Evolutionary conservation across 2,797 vertebrate genomes (phyloP).

Genomic region (Iguana delicatissima): DNA sequence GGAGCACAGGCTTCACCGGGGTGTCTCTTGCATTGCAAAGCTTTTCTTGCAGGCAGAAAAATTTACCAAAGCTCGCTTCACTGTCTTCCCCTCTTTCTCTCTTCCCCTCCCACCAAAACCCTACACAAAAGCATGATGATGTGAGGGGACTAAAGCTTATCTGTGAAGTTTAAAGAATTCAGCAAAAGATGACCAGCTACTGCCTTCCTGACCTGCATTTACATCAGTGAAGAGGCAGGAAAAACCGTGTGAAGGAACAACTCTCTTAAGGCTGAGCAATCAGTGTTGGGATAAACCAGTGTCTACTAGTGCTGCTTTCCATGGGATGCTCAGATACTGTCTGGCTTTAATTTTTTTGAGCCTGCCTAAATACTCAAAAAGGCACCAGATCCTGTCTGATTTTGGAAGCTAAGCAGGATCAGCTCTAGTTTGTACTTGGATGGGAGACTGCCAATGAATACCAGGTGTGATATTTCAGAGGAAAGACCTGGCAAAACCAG

Average conservation of each 20-base stretch:
- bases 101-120: not conserved
- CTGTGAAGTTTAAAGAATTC: not conserved
- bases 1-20: not conserved
- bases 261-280: too few relatives aligned
- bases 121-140: not conserved
- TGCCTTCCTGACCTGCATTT: not conserved
- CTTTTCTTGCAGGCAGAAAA: constrained; percentile 8
- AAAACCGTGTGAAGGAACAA: not conserved
- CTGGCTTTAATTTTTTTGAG: too few relatives aligned
- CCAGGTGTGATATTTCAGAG: too few relatives aligned
- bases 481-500: too few relatives aligned
- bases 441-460: too few relatives aligned
- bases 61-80: not conserved
- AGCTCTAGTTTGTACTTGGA: too few relatives aligned
- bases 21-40: not conserved
- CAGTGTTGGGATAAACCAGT: not conserved
- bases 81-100: not conserved
- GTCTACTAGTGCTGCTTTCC: not conserved
- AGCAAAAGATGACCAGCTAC: not conserved
- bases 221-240: not conserved
- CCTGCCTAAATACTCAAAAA: too few relatives aligned
- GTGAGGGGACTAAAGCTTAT: not conserved
- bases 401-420: too few relatives aligned
- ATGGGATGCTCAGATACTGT: not conserved
- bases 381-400: too few relatives aligned